Evolutionary conservation across 2,888 invertebrate species (phyloP), one percentile per base, ranked within the genome.

Genomic region (Chironomus tentans): DNA sequence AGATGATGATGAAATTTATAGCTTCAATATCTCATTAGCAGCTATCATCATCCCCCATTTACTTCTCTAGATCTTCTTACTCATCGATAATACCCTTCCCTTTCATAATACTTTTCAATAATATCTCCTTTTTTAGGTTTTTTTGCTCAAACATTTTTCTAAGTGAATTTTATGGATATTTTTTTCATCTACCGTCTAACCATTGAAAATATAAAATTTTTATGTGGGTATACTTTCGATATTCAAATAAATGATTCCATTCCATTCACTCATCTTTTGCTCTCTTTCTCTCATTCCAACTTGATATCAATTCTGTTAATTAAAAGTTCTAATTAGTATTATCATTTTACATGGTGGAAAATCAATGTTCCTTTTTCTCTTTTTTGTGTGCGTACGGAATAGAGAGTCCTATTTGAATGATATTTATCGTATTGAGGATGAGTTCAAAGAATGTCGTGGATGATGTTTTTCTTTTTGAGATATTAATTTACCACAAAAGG

Each of bases 261-360:
- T 50, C 4, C 50, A 50, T 62, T 46, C 4, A 62, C 61, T 72
- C 15, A 21, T 3, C 28, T 22, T n/a, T n/a, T n/a, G n/a, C n/a
- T n/a, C n/a, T n/a, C n/a, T n/a, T n/a, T n/a, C n/a, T n/a, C n/a
- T 15, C 18, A 28, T 38, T 56, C 28, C 24, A 10, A n/a, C 12
- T 61, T 22, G 74, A 74, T 74, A 74, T 74, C 74, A 74, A 74
- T 74, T 74, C 74, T 74, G 74, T 74, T 74, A 74, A 74, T 74
- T 74, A 74, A 74, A 74, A 74, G 47, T 74, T 74, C 65, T 74
- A 74, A 74, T 74, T 74, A 74, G 65, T 68, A 65, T 74, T 74
- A 74, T 74, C 74, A 74, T 74, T 74, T 74, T 74, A 74, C 74
- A 74, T 74, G 74, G 47, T 74, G 65, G 28, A 65, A 74, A 74